A percentile compares a stretch with the other conserved stretches of the same genome.
phyloP scores from a whole-genome alignment of 2,797 vertebrate species.

The Dallia pectoralis region DNA sequence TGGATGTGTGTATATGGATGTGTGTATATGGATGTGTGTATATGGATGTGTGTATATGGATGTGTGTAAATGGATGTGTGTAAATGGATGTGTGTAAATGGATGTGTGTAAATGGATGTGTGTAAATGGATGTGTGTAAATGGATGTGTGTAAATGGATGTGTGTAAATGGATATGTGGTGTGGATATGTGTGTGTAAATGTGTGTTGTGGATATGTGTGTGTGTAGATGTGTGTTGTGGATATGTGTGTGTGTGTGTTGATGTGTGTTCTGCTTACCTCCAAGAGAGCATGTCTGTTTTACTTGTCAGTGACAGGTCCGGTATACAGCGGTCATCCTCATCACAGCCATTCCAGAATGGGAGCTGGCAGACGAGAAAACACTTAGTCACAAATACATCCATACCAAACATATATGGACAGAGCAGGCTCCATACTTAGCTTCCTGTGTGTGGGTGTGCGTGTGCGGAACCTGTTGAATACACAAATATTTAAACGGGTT shows the following conservation, averaged over 20 bases:
- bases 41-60: not conserved
- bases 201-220: too few species aligned
- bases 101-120: conserved; percentile 3
- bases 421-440: not conserved
- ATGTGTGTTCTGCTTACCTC: conserved; percentile 74
- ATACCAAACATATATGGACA: not conserved
- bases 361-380: conserved; percentile 70
- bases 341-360: conserved; percentile 98
- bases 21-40: not conserved
- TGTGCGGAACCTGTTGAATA: too few species aligned
- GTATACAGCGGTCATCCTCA: conserved; percentile 92
- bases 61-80: not conserved
- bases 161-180: not conserved
- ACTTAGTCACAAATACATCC: not conserved
- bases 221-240: too few species aligned
- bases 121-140: not conserved
- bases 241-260: too few species aligned
- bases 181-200: conserved; percentile 8
- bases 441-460: not conserved
- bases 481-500: too few species aligned
- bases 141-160: not conserved
- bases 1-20: not conserved
- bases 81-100: not conserved
- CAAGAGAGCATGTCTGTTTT: conserved; percentile 84
- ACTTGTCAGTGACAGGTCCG: conserved; percentile 88